These are phyloP conservation scores for Solenodon paradoxus DNA, from an alignment of 2,113 vertebrate species.

Conservation along the genomic window DNA sequence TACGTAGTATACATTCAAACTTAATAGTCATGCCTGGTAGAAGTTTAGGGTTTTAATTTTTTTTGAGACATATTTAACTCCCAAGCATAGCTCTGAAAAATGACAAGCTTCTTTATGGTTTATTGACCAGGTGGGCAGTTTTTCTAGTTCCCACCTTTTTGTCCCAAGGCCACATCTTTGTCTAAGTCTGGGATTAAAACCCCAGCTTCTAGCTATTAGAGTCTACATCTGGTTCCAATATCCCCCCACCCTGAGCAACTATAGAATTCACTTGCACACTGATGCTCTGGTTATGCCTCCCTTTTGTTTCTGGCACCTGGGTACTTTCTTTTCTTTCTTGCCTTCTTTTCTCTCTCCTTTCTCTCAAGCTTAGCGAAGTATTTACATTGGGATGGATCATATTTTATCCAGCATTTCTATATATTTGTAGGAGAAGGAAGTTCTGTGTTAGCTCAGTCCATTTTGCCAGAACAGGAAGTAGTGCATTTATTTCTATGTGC, in stretches of 20 bases:
- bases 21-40: not conserved
- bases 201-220: not conserved
- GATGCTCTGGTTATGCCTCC: not conserved
- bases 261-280: not conserved
- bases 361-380: not conserved
- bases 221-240: not conserved
- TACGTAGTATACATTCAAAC: not conserved
- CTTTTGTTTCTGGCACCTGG: not conserved
- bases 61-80: not conserved
- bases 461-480: conserved; percentile 42
- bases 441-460: conserved; percentile 26
- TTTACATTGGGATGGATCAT: not conserved
- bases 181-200: conserved; percentile 27
- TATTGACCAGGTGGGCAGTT: conserved; percentile 15
- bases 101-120: not conserved
- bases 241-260: not conserved
- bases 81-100: not conserved
- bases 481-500: conserved; percentile 26
- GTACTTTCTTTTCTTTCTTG: not conserved
- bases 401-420: conserved; percentile 24
- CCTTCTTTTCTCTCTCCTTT: not conserved
- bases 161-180: not conserved
- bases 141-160: conserved; percentile 6
- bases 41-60: conserved; percentile 28
- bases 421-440: conserved; percentile 23